Base-by-base conservation (phyloP, 2,888 invertebrate species). In the Psylliodes chrysocephalus region DNA sequence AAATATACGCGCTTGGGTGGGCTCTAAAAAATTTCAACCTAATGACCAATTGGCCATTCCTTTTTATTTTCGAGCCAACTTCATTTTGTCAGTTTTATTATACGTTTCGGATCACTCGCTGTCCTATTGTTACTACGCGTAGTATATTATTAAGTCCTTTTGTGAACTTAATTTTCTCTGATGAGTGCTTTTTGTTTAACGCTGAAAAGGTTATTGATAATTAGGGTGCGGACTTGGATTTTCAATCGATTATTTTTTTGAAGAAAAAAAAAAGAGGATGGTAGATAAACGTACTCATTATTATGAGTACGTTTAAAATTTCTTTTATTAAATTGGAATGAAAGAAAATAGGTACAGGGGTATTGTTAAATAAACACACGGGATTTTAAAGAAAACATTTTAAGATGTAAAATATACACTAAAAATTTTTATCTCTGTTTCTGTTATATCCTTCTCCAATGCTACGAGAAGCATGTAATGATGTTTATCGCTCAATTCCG, bases 11-110 rank as follows among this genome's bases (percentile, higher is more conserved):
- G 65, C 66, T 63, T 68, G 70, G 73, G 71, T 73, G 71, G 73
- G 66, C 71, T 71, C 18, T 63, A 65, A 56, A 64, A 65, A 73
- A 73, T 69, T 71, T 63, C 69, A 66, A 69, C 67, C 72, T 72
- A 73, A 74, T 73, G 71, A 63, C 64, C 71, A 70, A 66, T 68
- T 63, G 55, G 62, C 66, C 46, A 60, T 25, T 46, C 49, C 51
- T 66, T 68, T 66, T 67, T 65, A 56, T 56, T 62, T 60, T 52
- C 54, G 40, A 57, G 40, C 40, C 61, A 52, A 65, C 61, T 71
- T 70, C 68, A 71, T 71, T 71, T 72, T 74, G 72, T 73, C 71
- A 72, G 73, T 71, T 73, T 73, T 70, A 73, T 73, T 71, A 71
- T 67, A 66, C 62, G 61, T 64, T 67, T 63, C 52, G 46, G 46